phyloP scores from a whole-genome alignment of 2,113 vertebrate genomes.

The Nothoprocta perdicaria region DNA sequence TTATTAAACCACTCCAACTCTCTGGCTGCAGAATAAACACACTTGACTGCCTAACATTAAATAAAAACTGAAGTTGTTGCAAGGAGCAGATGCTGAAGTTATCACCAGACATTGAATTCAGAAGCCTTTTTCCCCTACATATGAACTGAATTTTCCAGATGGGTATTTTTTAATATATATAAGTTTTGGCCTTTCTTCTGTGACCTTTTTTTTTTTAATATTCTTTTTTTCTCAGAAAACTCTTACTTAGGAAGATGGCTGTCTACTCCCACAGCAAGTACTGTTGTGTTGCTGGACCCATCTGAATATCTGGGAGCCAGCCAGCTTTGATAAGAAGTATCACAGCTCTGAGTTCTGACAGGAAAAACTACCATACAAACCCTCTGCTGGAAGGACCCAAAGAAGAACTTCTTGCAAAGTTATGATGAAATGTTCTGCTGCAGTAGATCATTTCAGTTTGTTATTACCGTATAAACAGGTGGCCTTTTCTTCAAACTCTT shows the following conservation, averaged over 20 bases:
- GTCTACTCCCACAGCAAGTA: background rate
- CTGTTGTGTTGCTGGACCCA: background rate
- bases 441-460: background rate
- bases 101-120: background rate
- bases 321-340: background rate
- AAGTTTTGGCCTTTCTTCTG: background rate
- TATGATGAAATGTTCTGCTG: fast-evolving
- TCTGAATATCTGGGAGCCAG: background rate
- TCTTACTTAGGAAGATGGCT: background rate
- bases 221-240: background rate
- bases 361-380: background rate
- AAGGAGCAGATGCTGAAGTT: background rate
- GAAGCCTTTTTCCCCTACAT: background rate
- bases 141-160: background rate
- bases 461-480: background rate
- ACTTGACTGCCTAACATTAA: background rate
- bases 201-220: background rate
- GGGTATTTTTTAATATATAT: background rate
- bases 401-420: background rate
- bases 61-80: background rate
- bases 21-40: background rate
- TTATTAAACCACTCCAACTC: background rate
- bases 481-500: background rate
- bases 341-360: background rate
- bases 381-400: background rate